These are phyloP conservation scores for Piscicola geometra DNA, from an alignment of 2,888 invertebrate species.

Conservation along the genomic window DNA sequence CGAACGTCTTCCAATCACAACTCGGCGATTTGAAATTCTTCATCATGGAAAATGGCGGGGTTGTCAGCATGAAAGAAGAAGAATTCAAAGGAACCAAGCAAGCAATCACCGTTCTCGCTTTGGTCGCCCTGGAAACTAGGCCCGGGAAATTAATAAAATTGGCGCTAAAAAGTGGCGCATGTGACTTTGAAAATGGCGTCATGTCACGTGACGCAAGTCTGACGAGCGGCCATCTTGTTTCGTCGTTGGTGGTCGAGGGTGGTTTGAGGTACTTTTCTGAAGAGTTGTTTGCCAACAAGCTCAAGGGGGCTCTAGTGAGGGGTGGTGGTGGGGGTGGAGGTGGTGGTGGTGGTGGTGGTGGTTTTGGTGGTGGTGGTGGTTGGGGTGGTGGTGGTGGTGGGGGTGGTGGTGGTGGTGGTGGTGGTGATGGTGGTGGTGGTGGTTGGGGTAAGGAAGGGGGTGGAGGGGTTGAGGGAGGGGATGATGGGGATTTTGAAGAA, in stretches of 20 bases:
- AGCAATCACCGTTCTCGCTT: neutral
- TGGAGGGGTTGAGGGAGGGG: too few species aligned
- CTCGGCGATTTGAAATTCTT: conserved; percentile 51
- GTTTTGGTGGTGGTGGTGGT: neutral
- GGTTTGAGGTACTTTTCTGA: conserved; percentile 49
- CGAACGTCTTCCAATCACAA: conserved; percentile 51
- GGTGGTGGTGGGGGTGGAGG: neutral
- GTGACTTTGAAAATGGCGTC: conserved; percentile 46
- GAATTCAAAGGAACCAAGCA: neutral
- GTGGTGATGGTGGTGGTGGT: too few species aligned
- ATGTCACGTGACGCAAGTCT: conserved; percentile 43
- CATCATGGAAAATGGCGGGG: conserved; percentile 51
- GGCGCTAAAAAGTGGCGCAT: conserved; percentile 47
- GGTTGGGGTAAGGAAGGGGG: too few species aligned
- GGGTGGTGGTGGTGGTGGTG: neutral
- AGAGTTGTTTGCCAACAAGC: conserved; percentile 50
- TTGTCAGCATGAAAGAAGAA: conserved; percentile 37
- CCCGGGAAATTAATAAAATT: conserved; percentile 50
- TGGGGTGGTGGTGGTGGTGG: neutral
- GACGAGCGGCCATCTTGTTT: conserved; percentile 51
- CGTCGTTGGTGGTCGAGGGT: conserved; percentile 49
- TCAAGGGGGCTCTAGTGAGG: conserved; percentile 48
- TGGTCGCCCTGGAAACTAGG: conserved; percentile 49
- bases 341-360: neutral
- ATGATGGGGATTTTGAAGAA: neutral